Base-by-base conservation (phyloP, 1,140 invertebrate genomes). In the Geopemphigus sp. region DNA sequence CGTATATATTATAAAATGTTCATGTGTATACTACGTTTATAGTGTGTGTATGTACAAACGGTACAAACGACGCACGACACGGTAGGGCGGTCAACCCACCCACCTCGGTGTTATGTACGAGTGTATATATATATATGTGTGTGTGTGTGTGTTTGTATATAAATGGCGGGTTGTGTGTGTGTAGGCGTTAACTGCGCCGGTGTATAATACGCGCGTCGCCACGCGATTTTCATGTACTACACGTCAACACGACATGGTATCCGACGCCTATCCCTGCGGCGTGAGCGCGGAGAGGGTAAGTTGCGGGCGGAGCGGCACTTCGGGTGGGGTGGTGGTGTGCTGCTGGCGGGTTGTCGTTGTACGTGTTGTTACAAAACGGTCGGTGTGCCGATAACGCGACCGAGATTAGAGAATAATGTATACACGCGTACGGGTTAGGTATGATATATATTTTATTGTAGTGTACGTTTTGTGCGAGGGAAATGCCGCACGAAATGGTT, bases 191-290 rank as follows among this genome's bases (percentile, higher is more conserved):
- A 78, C 74, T 59, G 56, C 70, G 54, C 56, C 32, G 72, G 50
- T 39, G 72, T 74, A 24, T 39, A 74, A 73, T 73, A 73, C 22
- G 70, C 50, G n/a, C 72, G 53, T 57, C 72, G 72, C 74, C 74
- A 78, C 74, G 74, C 74, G 74, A 78, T 78, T 78, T 78, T 22
- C 74, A 12, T 78, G 74, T 78, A 78, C 56, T 76, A 76, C 73
- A 59, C 74, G 74, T 78, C 74, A 39, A 78, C 74, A 78, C 74
- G 74, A 78, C 74, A 78, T 39, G 54, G 57, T 72, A 29, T 53
- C 68, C 68, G 47, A 72, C 68, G 68, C 68, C 68, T 14, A 22
- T 54, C 14, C 68, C n/a, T n/a, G 24, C 15, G 11, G 5, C 26
- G 59, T 39, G 3, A n/a, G n/a, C n/a, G n/a, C n/a, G n/a, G n/a